A percentile compares a stretch with the other conserved stretches of the same genome.
Evolutionary conservation across 2,113 vertebrate genomes (phyloP).

Genomic region (Erpornis zantholeuca): DNA sequence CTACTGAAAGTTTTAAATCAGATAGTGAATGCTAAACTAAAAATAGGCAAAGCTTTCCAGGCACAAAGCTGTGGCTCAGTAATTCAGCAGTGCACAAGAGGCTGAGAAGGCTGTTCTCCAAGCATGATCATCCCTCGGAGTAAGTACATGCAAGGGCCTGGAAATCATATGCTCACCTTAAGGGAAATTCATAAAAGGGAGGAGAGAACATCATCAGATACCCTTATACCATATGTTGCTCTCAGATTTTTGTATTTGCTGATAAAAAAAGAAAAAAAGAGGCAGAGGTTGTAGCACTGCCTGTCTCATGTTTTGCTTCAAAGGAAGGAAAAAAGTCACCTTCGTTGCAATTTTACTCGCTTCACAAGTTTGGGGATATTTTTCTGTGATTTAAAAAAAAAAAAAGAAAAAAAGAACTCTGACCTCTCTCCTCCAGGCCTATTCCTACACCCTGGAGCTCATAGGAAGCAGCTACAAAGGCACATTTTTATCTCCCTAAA

Average conservation of each 20-base stretch:
- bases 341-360: not conserved
- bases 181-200: not conserved
- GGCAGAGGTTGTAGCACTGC: not conserved
- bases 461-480: not conserved
- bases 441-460: not conserved
- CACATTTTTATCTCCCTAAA: not conserved
- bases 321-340: not conserved
- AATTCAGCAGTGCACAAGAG: not conserved
- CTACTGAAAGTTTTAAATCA: not conserved
- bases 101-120: not conserved
- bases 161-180: not conserved
- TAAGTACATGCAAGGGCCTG: not conserved
- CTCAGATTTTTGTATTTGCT: not conserved
- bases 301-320: not conserved
- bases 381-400: not conserved
- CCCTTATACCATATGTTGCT: not conserved
- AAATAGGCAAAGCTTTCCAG: not conserved
- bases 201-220: not conserved
- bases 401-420: not conserved
- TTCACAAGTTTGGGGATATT: not conserved
- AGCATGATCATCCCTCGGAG: not conserved
- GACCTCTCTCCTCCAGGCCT: not conserved
- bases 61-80: not conserved
- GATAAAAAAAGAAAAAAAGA: not conserved
- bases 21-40: not conserved